phyloP scores from a whole-genome alignment of 2,888 invertebrate genomes.

The Drosophila helvetica region DNA sequence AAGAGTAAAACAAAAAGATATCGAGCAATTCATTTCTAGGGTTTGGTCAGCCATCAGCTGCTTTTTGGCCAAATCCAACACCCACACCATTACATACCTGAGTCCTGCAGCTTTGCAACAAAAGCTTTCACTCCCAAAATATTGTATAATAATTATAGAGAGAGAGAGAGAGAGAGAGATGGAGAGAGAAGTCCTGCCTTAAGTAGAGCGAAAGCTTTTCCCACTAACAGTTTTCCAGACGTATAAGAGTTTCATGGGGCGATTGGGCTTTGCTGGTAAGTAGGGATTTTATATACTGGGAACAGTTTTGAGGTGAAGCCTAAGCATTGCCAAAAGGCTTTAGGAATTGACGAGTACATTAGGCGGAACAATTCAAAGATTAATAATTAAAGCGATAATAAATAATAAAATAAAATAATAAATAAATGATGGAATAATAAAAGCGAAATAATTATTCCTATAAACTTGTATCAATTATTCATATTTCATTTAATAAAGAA shows the following conservation, averaged over 20 bases:
- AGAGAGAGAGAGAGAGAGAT: background rate
- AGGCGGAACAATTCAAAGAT: background rate
- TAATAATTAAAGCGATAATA: too few species aligned
- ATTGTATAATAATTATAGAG: constrained; percentile 35
- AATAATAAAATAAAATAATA: too few species aligned
- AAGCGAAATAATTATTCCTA: too few species aligned
- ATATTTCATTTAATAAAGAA: too few species aligned
- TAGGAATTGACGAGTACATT: background rate
- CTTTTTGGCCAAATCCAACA: background rate
- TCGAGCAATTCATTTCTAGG: constrained; percentile 8
- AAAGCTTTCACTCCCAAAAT: constrained; percentile 32
- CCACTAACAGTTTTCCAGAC: background rate
- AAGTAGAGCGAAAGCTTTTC: constrained; percentile 19
- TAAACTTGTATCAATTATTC: too few species aligned
- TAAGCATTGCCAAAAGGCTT: background rate
- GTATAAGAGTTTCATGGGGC: constrained; percentile 31
- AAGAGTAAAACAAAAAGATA: background rate
- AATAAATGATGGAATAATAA: too few species aligned
- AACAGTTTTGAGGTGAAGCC: constrained; percentile 17
- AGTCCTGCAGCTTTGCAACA: constrained; percentile 24
- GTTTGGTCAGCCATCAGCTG: constrained; percentile 40
- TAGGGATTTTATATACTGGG: constrained; percentile 26
- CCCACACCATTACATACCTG: constrained; percentile 2
- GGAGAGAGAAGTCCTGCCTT: constrained; percentile 1
- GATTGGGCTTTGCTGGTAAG: too few species aligned